These are phyloP conservation scores for Lateolabrax maculatus DNA, from an alignment of 2,797 vertebrate genomes.

Conservation along the genomic window DNA sequence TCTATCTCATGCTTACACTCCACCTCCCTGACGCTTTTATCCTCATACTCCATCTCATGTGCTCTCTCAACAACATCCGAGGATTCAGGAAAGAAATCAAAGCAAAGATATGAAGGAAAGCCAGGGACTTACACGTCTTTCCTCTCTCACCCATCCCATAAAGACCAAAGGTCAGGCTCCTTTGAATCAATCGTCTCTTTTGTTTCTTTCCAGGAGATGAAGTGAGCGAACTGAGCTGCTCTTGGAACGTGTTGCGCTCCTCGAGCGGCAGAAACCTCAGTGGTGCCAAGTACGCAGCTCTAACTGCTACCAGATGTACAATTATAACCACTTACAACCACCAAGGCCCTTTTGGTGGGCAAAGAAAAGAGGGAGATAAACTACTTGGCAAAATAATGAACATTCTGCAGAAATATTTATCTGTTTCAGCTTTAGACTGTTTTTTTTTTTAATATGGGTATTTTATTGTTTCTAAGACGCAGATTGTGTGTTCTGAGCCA, in stretches of 20 bases:
- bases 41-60: conserved; percentile 15
- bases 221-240: conserved; percentile 52
- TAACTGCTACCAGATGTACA: conserved; percentile 83
- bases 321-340: conserved; percentile 68
- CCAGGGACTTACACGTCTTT: background rate
- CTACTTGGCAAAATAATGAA: conserved; percentile 61
- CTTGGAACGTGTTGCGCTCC: conserved; percentile 48
- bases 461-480: conserved; percentile 56
- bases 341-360: conserved; percentile 56
- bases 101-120: conserved; percentile 12
- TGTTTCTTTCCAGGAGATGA: conserved; percentile 46
- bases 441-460: conserved; percentile 48
- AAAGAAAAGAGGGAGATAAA: conserved; percentile 59
- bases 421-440: conserved; percentile 54
- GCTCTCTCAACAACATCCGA: conserved; percentile 10
- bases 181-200: conserved; percentile 52
- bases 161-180: conserved; percentile 36
- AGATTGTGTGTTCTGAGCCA: conserved; percentile 53
- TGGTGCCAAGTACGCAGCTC: conserved; percentile 68
- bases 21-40: conserved; percentile 30
- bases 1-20: conserved; percentile 14
- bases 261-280: conserved; percentile 47
- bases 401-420: conserved; percentile 72
- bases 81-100: conserved; percentile 29
- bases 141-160: conserved; percentile 1